Evolutionary conservation across 2,888 invertebrate genomes (phyloP).

Genomic region (Lasioglossum pauxillum): DNA sequence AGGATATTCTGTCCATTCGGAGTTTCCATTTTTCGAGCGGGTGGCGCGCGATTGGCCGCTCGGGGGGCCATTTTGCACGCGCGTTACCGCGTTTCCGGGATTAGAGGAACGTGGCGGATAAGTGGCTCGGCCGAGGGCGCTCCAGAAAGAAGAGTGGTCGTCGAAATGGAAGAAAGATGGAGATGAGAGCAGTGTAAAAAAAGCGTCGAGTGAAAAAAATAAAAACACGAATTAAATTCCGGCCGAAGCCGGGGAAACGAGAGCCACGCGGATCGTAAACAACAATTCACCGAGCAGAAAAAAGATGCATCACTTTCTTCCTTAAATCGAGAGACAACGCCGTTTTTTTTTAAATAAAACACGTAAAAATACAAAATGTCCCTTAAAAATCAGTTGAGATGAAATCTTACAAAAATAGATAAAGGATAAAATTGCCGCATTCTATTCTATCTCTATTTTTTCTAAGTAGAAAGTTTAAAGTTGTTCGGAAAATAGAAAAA

Average conservation of each 20-base stretch:
- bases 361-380: background rate
- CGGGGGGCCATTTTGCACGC: slow-evolving; percentile 27
- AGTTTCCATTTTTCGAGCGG: background rate
- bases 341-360: background rate
- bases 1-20: background rate
- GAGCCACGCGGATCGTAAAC: slow-evolving; percentile 18
- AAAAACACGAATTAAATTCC: background rate
- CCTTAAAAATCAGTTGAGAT: background rate
- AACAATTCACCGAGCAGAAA: background rate
- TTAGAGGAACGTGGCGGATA: slow-evolving; percentile 51
- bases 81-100: slow-evolving; percentile 45
- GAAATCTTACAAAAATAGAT: background rate
- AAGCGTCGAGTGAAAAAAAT: slow-evolving; percentile 4
- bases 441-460: background rate
- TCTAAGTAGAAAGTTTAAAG: background rate
- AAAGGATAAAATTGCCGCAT: background rate
- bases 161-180: slow-evolving; percentile 1
- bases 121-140: slow-evolving; percentile 46
- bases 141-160: slow-evolving; percentile 39
- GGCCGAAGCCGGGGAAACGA: slow-evolving; percentile 20
- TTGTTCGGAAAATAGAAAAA: background rate
- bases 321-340: background rate
- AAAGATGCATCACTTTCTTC: too few species aligned
- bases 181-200: background rate
- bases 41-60: background rate